phyloP scores from a whole-genome alignment of 2,888 invertebrate genomes.

The Drosophila colorata region DNA sequence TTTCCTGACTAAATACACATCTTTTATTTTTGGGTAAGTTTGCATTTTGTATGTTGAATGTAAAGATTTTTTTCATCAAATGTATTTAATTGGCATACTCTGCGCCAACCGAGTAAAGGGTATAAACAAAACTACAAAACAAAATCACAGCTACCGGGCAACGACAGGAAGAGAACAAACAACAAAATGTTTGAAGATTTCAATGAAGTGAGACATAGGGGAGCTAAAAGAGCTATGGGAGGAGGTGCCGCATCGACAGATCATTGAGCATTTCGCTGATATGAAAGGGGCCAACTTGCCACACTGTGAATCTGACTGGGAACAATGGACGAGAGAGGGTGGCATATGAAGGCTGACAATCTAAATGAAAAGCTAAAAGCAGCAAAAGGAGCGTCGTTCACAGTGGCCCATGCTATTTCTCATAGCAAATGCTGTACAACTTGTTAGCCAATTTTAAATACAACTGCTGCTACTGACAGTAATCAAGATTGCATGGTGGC shows the following conservation, averaged over 20 bases:
- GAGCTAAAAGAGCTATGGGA: not conserved
- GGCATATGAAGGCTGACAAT: slow-evolving; percentile 26
- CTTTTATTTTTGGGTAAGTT: not conserved
- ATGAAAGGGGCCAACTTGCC: slow-evolving; percentile 32
- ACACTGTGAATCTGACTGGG: slow-evolving; percentile 25
- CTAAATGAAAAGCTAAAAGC: slow-evolving; percentile 71
- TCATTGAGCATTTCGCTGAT: slow-evolving; percentile 47
- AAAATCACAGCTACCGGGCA: slow-evolving; percentile 21
- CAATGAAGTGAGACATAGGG: slow-evolving; percentile 13
- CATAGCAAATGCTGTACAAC: slow-evolving; percentile 63
- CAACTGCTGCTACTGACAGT: slow-evolving; percentile 80
- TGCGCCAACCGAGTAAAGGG: not conserved
- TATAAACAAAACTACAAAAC: slow-evolving; percentile 10
- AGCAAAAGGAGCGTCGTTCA: slow-evolving; percentile 34
- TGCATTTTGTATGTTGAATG: not conserved
- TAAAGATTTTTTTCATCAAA: too few species aligned
- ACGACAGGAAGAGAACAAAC: slow-evolving; percentile 31
- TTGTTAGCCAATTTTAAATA: slow-evolving; percentile 78
- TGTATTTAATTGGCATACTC: not conserved
- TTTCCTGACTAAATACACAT: not conserved
- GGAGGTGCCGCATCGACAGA: slow-evolving; percentile 24
- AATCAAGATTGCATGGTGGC: slow-evolving; percentile 79
- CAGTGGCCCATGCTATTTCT: slow-evolving; percentile 31
- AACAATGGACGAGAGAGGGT: slow-evolving; percentile 12
- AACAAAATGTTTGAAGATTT: slow-evolving; percentile 30